phyloP scores from a whole-genome alignment of 2,888 invertebrate genomes.

The Lissocephala sabroskyi region DNA sequence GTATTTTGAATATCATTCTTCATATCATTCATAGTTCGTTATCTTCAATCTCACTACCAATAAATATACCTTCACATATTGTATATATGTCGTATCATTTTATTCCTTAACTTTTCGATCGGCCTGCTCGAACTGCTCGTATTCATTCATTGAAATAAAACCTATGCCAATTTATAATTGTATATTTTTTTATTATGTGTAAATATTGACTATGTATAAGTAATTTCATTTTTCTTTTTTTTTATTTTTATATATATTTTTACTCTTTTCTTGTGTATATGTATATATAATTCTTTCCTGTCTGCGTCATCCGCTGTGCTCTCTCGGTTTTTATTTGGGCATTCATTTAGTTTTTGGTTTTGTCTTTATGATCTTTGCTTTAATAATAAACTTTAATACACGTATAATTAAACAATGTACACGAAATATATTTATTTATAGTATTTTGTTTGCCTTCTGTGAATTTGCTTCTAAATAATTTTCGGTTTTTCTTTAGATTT shows the following conservation, averaged over 20 bases:
- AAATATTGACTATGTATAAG: slow-evolving; percentile 41
- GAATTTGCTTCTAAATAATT: slow-evolving; percentile 14
- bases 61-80: not conserved
- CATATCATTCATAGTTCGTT: not conserved
- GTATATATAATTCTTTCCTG: slow-evolving; percentile 36
- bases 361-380: slow-evolving; percentile 23
- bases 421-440: slow-evolving; percentile 41
- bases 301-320: slow-evolving; percentile 6
- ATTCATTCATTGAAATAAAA: slow-evolving; percentile 45
- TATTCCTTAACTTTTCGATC: not conserved
- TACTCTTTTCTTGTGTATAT: slow-evolving; percentile 34
- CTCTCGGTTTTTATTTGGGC: slow-evolving; percentile 19
- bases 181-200: slow-evolving; percentile 33
- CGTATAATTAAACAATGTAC: slow-evolving; percentile 63
- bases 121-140: too few species aligned
- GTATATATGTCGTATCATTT: not conserved
- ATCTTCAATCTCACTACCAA: not conserved
- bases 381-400: slow-evolving; percentile 60
- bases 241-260: slow-evolving; percentile 13
- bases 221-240: slow-evolving; percentile 19
- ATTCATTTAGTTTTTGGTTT: slow-evolving; percentile 25
- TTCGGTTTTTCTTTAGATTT: slow-evolving; percentile 23
- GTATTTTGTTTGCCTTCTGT: too few species aligned
- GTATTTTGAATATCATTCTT: too few species aligned
- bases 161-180: slow-evolving; percentile 46